phyloP scores from a whole-genome alignment of 2,113 vertebrate species.

The Grantiella picta region DNA sequence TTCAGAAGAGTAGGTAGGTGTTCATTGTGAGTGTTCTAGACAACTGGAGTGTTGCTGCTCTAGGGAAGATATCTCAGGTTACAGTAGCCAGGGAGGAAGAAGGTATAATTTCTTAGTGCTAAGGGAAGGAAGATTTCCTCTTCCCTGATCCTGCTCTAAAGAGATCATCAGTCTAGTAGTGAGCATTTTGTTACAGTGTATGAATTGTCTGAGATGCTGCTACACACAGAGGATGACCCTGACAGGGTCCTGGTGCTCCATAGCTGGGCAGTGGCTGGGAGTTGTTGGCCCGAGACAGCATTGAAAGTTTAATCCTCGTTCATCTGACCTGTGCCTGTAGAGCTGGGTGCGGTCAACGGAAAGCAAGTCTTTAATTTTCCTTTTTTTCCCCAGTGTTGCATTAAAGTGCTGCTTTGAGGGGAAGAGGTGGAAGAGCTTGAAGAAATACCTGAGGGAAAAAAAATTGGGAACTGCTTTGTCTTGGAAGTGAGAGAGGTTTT shows the following conservation, averaged over 20 bases:
- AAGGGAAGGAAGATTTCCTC: neutral
- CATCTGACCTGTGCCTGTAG: rapidly evolving
- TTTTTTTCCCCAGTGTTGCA: neutral
- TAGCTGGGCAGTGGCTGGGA: neutral
- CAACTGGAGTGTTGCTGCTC: neutral
- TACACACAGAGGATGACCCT: neutral
- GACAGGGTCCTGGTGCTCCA: rapidly evolving
- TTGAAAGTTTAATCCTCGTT: neutral
- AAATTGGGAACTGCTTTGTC: neutral
- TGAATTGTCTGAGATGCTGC: neutral
- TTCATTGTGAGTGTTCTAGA: neutral
- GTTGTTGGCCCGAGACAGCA: neutral
- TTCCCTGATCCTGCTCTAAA: neutral
- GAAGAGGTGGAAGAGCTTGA: neutral
- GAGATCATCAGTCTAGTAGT: neutral
- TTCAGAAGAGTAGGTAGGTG: neutral
- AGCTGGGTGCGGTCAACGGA: neutral
- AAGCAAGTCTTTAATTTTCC: neutral
- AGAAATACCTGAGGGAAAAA: neutral
- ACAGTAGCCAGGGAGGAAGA: neutral
- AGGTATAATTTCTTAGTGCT: neutral
- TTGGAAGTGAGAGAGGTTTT: neutral
- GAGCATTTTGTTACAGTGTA: rapidly evolving
- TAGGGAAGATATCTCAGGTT: no score
- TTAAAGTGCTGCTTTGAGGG: neutral